Conservation (phyloP, 2,113 vertebrate species). For the pig (Sus scrofa) region T2T-Sscrofa CM000822.6:23075501-23076000, state of each 20-base stretch:
- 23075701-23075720: conserved; percentile 18
- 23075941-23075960: conserved; percentile 47
- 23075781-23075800: conserved; percentile 44
- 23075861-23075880: not conserved
- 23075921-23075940: conserved; percentile 26
- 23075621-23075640: not conserved
- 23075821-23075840: conserved; percentile 35
- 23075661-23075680: not conserved
- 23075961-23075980: conserved; percentile 55
- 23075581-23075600: not conserved
- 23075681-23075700: conserved; percentile 41
- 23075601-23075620: conserved; percentile 11
- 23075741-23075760: conserved; percentile 15
- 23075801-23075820: not conserved
- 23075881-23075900: conserved; percentile 30
- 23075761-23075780: conserved; percentile 42
- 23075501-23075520: not conserved
- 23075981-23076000: conserved; percentile 53
- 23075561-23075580: conserved; percentile 28
- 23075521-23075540: conserved; percentile 16
- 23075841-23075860: not conserved
- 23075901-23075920: conserved; percentile 39
- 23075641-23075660: conserved; percentile 51
- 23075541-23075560: not conserved
- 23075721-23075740: not conserved